phyloP scores from a whole-genome alignment of 23 tunicate genomes.

The Styela plicata region DNA sequence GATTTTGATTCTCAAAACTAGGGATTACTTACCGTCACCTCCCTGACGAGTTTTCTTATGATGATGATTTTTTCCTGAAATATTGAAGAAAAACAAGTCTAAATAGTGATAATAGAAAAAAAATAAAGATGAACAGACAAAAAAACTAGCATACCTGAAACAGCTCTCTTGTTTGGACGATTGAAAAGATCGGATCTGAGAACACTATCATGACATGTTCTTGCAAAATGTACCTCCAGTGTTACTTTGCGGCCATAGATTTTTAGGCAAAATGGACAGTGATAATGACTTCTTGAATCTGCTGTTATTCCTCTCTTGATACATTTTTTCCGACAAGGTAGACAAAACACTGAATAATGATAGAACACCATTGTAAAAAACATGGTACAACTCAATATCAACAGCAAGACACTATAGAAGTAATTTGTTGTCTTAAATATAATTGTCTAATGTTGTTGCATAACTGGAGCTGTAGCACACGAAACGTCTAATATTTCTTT shows the following conservation, averaged over 20 bases:
- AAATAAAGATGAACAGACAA: neutral
- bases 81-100: too few species aligned
- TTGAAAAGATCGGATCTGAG: neutral
- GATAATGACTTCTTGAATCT: slow-evolving; percentile 6
- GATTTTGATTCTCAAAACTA: too few species aligned
- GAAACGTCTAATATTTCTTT: too few species aligned
- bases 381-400: neutral
- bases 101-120: too few species aligned
- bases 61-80: too few species aligned
- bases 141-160: neutral
- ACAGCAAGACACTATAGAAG: neutral
- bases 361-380: neutral
- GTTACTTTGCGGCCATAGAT: slow-evolving; percentile 9
- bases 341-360: neutral
- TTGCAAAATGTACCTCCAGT: neutral
- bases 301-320: neutral
- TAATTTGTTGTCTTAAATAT: neutral
- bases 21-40: too few species aligned
- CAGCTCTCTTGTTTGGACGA: neutral
- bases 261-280: slow-evolving; percentile 1
- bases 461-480: too few species aligned
- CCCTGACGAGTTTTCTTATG: too few species aligned
- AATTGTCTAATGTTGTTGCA: too few species aligned
- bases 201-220: neutral
- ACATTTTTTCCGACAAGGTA: neutral